Evolutionary conservation across 2,797 vertebrate genomes (phyloP).

Genomic region (Peromyscus eremicus): DNA sequence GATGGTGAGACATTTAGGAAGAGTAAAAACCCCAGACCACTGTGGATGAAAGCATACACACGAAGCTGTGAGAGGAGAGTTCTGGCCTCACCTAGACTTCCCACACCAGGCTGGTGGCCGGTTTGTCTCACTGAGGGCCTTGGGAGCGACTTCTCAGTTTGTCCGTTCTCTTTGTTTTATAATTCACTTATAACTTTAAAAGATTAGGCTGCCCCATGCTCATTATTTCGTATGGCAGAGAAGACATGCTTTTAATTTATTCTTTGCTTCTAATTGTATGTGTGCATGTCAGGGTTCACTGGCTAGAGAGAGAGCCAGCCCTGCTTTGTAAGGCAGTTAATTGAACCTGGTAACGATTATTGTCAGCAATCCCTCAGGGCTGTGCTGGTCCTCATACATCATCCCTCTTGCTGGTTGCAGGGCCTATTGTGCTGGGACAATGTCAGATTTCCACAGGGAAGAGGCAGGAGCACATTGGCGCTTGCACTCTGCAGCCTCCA

Average conservation of each 20-base stretch:
- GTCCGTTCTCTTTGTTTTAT: conserved; percentile 77
- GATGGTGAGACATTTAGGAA: conserved; percentile 70
- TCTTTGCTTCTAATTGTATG: conserved; percentile 84
- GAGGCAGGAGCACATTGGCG: background rate
- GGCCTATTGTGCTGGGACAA: conserved; percentile 57
- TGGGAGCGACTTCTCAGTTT: background rate
- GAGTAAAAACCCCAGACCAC: conserved; percentile 76
- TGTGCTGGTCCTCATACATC: conserved; percentile 78
- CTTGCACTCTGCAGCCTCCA: background rate
- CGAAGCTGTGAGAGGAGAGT: conserved; percentile 20
- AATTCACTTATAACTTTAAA: conserved; percentile 73
- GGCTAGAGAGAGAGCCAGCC: conserved; percentile 84
- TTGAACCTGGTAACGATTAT: conserved; percentile 88
- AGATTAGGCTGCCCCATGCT: conserved; percentile 70
- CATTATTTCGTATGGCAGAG: conserved; percentile 80
- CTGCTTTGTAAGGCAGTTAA: conserved; percentile 88
- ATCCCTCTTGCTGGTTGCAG: conserved; percentile 79
- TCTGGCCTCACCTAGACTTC: conserved; percentile 52
- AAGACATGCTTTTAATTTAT: conserved; percentile 81
- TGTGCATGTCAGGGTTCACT: conserved; percentile 86
- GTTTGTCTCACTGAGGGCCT: background rate
- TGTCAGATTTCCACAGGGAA: conserved; percentile 28
- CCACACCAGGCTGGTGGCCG: background rate
- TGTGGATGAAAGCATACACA: conserved; percentile 51
- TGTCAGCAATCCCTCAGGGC: conserved; percentile 84